phyloP scores from a whole-genome alignment of 1,140 invertebrate species.

The Ceratoteleas bidentatus region DNA sequence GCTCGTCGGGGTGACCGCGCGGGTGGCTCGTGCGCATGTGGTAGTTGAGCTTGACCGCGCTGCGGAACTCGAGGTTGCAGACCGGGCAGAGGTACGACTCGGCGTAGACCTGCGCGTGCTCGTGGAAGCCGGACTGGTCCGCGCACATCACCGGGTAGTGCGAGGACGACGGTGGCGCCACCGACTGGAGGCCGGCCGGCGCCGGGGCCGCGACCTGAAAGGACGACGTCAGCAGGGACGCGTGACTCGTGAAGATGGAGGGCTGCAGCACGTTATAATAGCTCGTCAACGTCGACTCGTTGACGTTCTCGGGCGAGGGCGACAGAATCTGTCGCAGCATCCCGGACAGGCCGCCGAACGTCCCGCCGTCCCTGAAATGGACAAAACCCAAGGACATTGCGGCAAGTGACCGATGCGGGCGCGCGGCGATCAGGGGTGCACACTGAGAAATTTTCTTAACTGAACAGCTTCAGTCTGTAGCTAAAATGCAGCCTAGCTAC shows the following conservation, averaged over 20 bases:
- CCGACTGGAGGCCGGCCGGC: conserved; percentile 18
- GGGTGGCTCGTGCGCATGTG: conserved; percentile 75
- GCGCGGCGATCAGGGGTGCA: conserved; percentile 3
- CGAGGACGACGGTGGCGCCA: conserved; percentile 20
- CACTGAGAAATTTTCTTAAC: too few relatives aligned
- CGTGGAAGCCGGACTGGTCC: conserved; percentile 67
- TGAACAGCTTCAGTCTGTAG: too few relatives aligned
- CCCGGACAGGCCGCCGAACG: conserved; percentile 79
- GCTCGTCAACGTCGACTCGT: conserved; percentile 68
- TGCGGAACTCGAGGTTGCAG: conserved; percentile 77
- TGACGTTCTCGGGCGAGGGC: conserved; percentile 75
- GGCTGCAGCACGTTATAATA: conserved; percentile 74
- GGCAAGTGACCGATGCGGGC: conserved; percentile 52
- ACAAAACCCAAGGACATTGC: conserved; percentile 79
- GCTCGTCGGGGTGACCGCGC: conserved; percentile 67
- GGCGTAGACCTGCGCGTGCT: conserved; percentile 72
- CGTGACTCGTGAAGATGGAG: conserved; percentile 72
- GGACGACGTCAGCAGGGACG: conserved; percentile 71
- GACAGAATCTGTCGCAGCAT: conserved; percentile 80
- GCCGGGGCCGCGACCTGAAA: conserved; percentile 70
- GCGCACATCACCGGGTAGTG: conserved; percentile 58
- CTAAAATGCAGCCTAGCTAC: too few relatives aligned
- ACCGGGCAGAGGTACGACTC: conserved; percentile 76
- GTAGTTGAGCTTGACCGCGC: conserved; percentile 76
- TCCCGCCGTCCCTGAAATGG: conserved; percentile 79